Conservation (phyloP, 2,797 vertebrate genomes). For the Melanotaenia pygmaea region DNA sequence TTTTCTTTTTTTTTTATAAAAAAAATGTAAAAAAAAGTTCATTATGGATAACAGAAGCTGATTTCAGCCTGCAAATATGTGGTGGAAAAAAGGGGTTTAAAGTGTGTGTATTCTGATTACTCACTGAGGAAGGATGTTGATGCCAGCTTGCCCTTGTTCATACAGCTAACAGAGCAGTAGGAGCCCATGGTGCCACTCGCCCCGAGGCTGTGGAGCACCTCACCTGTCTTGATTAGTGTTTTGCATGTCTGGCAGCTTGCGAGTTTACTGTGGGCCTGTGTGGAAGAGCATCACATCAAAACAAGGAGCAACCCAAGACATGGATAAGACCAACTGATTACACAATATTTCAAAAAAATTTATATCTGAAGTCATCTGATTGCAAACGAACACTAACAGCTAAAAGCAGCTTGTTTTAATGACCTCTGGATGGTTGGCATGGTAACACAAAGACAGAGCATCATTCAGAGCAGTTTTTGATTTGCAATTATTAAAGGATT, state of each 20-base stretch:
- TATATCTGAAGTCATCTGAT: neutral
- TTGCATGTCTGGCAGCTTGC: conserved; percentile 93
- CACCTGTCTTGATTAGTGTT: conserved; percentile 93
- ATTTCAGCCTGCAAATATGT: neutral
- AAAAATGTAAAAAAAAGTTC: neutral
- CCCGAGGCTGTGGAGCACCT: conserved; percentile 94
- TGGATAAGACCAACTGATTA: neutral
- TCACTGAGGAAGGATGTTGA: conserved; percentile 83
- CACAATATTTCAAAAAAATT: neutral
- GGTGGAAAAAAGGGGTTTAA: neutral
- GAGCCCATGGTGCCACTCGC: conserved; percentile 91
- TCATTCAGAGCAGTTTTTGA: neutral
- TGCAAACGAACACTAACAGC: neutral
- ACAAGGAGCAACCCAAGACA: neutral
- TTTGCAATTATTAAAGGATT: too few species aligned
- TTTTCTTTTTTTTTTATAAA: neutral
- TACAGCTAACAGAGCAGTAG: conserved; percentile 95
- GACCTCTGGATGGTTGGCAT: neutral
- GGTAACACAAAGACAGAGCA: neutral
- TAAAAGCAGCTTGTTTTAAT: neutral
- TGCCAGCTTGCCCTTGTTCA: conserved; percentile 93
- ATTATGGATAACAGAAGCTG: neutral
- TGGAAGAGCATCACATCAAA: neutral
- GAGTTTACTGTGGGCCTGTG: conserved; percentile 93
- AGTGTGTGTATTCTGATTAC: conserved; percentile 28